A percentile compares a stretch with the other conserved stretches of the same genome.
phyloP scores from a whole-genome alignment of 2,113 vertebrate species.

The Tetrao urogallus region DNA sequence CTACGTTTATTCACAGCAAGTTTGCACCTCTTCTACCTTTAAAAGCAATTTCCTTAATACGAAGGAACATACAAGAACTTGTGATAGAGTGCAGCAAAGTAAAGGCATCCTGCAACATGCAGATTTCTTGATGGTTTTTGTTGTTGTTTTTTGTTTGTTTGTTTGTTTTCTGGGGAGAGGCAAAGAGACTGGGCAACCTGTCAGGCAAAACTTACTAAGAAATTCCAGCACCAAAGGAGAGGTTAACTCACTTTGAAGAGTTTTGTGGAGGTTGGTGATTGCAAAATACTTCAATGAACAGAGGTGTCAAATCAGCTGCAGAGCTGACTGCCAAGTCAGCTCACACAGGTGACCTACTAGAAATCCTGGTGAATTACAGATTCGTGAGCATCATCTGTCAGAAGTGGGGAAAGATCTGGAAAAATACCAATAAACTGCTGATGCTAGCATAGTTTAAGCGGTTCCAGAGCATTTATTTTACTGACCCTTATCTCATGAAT shows the following conservation, averaged over 20 bases:
- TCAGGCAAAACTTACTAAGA: background rate
- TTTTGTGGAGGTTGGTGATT: background rate
- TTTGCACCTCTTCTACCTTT: background rate
- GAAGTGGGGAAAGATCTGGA: background rate
- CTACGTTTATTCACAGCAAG: background rate
- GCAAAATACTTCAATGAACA: background rate
- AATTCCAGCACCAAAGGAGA: background rate
- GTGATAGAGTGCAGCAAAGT: background rate
- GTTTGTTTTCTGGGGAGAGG: background rate
- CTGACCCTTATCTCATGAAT: conserved; percentile 48
- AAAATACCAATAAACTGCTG: conserved; percentile 33
- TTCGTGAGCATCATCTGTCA: background rate
- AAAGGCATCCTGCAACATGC: background rate
- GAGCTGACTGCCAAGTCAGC: background rate
- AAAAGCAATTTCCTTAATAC: background rate
- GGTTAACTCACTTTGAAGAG: background rate
- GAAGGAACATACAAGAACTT: background rate
- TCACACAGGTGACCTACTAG: background rate
- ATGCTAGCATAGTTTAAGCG: background rate
- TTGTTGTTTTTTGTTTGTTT: no score
- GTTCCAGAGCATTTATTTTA: conserved; percentile 14
- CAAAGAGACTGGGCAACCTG: background rate
- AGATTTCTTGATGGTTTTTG: background rate
- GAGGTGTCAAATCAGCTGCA: background rate
- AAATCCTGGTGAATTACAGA: background rate